These are phyloP conservation scores for Nesogale talazaci DNA, from an alignment of 2,113 vertebrate species.

Conservation along the genomic window DNA sequence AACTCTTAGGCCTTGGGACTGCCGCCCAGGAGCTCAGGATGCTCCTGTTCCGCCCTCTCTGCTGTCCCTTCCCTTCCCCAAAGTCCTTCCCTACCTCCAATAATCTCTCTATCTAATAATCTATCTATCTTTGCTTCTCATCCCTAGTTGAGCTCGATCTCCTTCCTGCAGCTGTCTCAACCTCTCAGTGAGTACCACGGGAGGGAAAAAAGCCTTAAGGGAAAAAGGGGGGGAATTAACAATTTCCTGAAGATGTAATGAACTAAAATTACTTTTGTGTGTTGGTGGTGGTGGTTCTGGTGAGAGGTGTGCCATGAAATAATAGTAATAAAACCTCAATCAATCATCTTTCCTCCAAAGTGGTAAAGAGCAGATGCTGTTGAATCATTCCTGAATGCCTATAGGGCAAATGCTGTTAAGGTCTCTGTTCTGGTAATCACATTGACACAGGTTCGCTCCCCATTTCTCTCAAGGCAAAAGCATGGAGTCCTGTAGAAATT, in stretches of 20 bases:
- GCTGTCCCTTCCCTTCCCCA: too few relatives aligned
- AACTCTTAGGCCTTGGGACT: too few relatives aligned
- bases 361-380: not conserved
- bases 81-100: too few relatives aligned
- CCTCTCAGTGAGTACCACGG: not conserved
- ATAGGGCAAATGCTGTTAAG: not conserved
- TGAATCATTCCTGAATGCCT: not conserved
- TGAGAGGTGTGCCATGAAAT: not conserved
- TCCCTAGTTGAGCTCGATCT: too few relatives aligned
- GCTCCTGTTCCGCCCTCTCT: too few relatives aligned
- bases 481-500: not conserved
- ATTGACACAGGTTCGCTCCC: not conserved
- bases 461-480: not conserved
- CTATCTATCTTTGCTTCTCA: too few relatives aligned
- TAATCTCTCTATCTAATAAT: too few relatives aligned
- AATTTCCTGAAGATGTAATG: not conserved
- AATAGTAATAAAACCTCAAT: not conserved
- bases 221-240: not conserved
- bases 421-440: not conserved
- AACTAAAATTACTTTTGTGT: not conserved
- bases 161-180: too few relatives aligned
- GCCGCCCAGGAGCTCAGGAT: too few relatives aligned
- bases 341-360: not conserved
- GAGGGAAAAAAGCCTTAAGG: not conserved
- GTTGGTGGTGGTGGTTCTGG: too few relatives aligned